Percentiles rank a stretch among this genome's conserved stretches.
phyloP scores from a whole-genome alignment of 2,888 invertebrate species.

The Pseudeuparius sepicola region DNA sequence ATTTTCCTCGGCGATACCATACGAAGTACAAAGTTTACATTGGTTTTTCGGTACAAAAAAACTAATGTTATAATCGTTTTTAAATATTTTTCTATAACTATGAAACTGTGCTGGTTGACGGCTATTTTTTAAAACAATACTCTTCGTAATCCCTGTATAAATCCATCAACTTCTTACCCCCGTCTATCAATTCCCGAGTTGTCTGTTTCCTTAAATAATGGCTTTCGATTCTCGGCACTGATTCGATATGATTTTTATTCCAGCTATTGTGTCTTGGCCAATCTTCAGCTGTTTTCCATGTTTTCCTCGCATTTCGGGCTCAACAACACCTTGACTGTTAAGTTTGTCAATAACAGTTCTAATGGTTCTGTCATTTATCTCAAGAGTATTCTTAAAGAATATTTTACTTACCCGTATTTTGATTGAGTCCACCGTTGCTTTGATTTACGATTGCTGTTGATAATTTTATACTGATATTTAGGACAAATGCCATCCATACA shows the following conservation, averaged over 20 bases:
- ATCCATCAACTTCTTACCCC: slow-evolving; percentile 9
- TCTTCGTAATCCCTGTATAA: slow-evolving; percentile 9
- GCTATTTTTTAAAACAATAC: slow-evolving; percentile 1
- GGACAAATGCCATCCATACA: slow-evolving; percentile 9
- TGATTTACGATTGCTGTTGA: slow-evolving; percentile 8
- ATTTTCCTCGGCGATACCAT: slow-evolving; percentile 5
- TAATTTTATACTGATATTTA: slow-evolving; percentile 11
- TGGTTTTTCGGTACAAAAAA: slow-evolving; percentile 10
- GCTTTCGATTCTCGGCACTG: slow-evolving; percentile 1
- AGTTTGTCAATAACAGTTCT: slow-evolving; percentile 12
- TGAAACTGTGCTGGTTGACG: slow-evolving; percentile 3
- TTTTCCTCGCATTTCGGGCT: slow-evolving; percentile 7
- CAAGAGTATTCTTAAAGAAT: too few relatives aligned
- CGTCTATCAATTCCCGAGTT: slow-evolving; percentile 9
- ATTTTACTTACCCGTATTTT: slow-evolving; percentile 10
- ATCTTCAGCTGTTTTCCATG: slow-evolving; percentile 7
- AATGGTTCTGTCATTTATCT: slow-evolving; percentile 11
- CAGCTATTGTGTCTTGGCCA: slow-evolving; percentile 3
- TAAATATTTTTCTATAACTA: slow-evolving; percentile 11
- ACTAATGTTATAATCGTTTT: slow-evolving; percentile 7
- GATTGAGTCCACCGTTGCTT: slow-evolving; percentile 5
- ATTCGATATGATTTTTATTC: slow-evolving; percentile 8
- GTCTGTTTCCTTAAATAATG: slow-evolving; percentile 6
- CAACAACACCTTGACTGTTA: slow-evolving; percentile 5
- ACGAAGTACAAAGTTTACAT: slow-evolving; percentile 11